Percentiles rank a stretch among this genome's conserved stretches.
Evolutionary conservation across 1,140 invertebrate genomes (phyloP).

Genomic region (Ptiloglossa arizonensis): DNA sequence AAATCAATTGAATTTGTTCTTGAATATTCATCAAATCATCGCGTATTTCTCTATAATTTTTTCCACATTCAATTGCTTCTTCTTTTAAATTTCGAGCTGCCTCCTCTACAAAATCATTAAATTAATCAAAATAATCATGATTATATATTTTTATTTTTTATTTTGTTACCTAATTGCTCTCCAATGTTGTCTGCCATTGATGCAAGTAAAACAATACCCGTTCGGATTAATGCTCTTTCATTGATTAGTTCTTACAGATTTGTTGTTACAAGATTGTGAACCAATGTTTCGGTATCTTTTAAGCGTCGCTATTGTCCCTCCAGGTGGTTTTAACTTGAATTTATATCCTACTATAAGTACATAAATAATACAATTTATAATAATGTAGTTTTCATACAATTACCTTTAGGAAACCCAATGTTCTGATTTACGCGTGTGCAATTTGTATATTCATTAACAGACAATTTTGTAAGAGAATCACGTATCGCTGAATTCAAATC

Average conservation of each 20-base stretch:
- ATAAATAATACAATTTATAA: not conserved
- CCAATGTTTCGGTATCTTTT: constrained; percentile 80
- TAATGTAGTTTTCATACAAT: constrained; percentile 11
- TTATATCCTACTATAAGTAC: constrained; percentile 2
- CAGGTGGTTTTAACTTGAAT: constrained; percentile 83
- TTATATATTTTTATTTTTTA: too few relatives aligned
- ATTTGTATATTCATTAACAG: constrained; percentile 85
- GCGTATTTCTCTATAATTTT: constrained; percentile 83
- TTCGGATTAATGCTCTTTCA: constrained; percentile 84
- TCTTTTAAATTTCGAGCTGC: constrained; percentile 80
- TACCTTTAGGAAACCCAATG: constrained; percentile 78
- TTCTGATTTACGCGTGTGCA: constrained; percentile 79
- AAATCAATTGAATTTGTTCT: constrained; percentile 81
- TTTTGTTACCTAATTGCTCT: constrained; percentile 81
- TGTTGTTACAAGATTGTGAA: constrained; percentile 81
- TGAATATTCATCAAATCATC: constrained; percentile 83
- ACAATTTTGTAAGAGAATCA: constrained; percentile 85
- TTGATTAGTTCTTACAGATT: constrained; percentile 83
- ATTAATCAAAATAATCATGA: not conserved
- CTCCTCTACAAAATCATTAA: constrained; percentile 72
- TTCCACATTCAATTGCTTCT: constrained; percentile 79
- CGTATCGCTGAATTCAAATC: not conserved
- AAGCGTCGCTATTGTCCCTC: constrained; percentile 83
- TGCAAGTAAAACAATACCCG: constrained; percentile 83
- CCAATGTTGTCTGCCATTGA: constrained; percentile 83